A percentile compares a stretch with the other conserved stretches of the same genome.
Evolutionary conservation across 2,888 invertebrate genomes (phyloP).

Genomic region (Trissolcus brochymenae): DNA sequence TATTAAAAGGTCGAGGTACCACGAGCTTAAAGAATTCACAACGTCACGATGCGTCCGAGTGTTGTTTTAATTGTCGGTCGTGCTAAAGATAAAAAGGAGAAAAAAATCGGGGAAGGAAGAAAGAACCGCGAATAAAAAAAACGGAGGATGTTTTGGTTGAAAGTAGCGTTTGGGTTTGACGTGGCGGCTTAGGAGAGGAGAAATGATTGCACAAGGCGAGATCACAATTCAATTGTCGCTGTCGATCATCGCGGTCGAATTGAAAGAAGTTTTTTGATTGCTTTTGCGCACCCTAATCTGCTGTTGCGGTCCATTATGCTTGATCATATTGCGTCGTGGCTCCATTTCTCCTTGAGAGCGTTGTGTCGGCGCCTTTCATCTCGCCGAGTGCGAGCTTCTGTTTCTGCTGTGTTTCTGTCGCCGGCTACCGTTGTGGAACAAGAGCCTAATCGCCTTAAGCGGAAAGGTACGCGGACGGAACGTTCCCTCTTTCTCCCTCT

Average conservation of each 20-base stretch:
- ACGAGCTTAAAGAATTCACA: too few relatives aligned
- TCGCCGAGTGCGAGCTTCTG: slow-evolving; percentile 70
- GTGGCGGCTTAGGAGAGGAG: slow-evolving; percentile 13
- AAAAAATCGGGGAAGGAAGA: slow-evolving; percentile 8
- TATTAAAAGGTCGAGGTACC: too few relatives aligned
- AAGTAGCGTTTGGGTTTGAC: slow-evolving; percentile 17
- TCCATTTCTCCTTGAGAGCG: slow-evolving; percentile 64
- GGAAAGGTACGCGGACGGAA: slow-evolving; percentile 50
- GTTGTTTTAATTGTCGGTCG: too few relatives aligned
- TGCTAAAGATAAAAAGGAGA: neutral
- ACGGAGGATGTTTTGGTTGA: slow-evolving; percentile 18
- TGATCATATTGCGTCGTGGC: slow-evolving; percentile 70
- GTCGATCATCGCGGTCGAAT: slow-evolving; percentile 57
- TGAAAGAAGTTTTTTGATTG: slow-evolving; percentile 61
- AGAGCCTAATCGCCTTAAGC: slow-evolving; percentile 70
- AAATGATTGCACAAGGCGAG: slow-evolving; percentile 51
- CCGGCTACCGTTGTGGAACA: slow-evolving; percentile 72
- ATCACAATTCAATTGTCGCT: slow-evolving; percentile 56
- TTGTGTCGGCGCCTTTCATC: slow-evolving; percentile 70
- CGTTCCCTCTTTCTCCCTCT: slow-evolving; percentile 1
- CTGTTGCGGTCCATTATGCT: slow-evolving; percentile 69
- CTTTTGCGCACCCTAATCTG: slow-evolving; percentile 65
- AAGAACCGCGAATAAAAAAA: neutral
- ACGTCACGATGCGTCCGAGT: too few relatives aligned
- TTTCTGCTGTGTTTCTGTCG: slow-evolving; percentile 73